phyloP scores from a whole-genome alignment of 2,797 vertebrate genomes.

The Neosalanx taihuensis region DNA sequence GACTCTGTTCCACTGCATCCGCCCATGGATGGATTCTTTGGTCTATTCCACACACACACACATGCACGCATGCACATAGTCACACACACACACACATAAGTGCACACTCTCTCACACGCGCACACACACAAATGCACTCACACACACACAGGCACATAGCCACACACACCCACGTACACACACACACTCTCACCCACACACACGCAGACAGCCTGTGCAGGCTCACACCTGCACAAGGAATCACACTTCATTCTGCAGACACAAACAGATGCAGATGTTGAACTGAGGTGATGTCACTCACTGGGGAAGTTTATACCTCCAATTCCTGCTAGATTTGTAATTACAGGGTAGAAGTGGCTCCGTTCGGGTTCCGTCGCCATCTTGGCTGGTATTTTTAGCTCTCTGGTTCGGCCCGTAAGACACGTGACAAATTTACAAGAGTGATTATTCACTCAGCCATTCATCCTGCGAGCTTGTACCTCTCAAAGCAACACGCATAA shows the following conservation, averaged over 20 bases:
- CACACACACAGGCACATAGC: background rate
- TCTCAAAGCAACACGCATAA: conserved; percentile 50
- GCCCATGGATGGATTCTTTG: background rate
- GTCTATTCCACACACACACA: conserved; percentile 12
- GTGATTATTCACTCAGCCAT: conserved; percentile 63
- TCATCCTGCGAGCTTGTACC: conserved; percentile 50
- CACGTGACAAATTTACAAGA: conserved; percentile 63
- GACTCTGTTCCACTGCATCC: background rate
- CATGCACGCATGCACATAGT: conserved; percentile 5
- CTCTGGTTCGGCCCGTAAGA: conserved; percentile 57
- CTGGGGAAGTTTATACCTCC: background rate
- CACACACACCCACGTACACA: background rate
- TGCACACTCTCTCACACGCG: conserved; percentile 11
- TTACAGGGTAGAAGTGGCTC: conserved; percentile 49
- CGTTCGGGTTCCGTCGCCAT: conserved; percentile 62
- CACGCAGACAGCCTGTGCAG: conserved; percentile 27
- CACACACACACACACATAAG: conserved; percentile 2
- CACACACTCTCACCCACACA: conserved; percentile 1
- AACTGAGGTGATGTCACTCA: background rate
- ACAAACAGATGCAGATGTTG: conserved; percentile 11
- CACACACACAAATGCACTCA: background rate
- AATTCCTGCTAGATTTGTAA: conserved; percentile 49
- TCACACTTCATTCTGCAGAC: background rate
- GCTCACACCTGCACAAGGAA: background rate
- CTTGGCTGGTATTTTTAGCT: conserved; percentile 61